phyloP scores from a whole-genome alignment of 2,888 invertebrate genomes.

The Agriotes lineatus region DNA sequence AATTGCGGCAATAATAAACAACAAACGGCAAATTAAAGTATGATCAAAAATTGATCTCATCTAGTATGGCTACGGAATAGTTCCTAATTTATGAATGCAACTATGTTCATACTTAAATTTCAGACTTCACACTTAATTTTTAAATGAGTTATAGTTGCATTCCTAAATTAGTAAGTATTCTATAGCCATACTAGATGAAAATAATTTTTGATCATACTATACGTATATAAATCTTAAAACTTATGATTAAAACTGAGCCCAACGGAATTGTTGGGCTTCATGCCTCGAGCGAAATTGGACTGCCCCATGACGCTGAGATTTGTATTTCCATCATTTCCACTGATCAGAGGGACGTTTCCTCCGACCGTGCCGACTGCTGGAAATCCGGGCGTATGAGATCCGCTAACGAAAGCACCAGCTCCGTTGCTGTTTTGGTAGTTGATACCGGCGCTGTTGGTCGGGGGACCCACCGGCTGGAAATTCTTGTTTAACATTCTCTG shows the following conservation, averaged over 20 bases:
- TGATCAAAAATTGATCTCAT: too few species aligned
- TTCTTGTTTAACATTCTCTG: slow-evolving; percentile 33
- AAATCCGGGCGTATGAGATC: slow-evolving; percentile 8
- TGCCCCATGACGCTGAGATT: slow-evolving; percentile 5
- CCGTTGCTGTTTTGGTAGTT: slow-evolving; percentile 19
- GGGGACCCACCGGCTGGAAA: slow-evolving; percentile 18
- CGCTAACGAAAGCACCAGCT: slow-evolving; percentile 18
- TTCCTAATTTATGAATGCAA: too few species aligned
- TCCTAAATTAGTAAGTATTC: too few species aligned
- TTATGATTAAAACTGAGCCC: background rate
- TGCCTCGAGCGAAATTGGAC: slow-evolving; percentile 7
- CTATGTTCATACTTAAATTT: too few species aligned
- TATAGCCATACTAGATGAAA: too few species aligned
- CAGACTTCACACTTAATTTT: too few species aligned
- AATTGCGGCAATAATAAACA: too few species aligned
- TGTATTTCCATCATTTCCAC: slow-evolving; percentile 10
- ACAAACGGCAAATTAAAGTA: too few species aligned
- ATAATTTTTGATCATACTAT: too few species aligned
- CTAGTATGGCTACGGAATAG: too few species aligned
- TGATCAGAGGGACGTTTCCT: slow-evolving; percentile 13
- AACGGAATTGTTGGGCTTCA: slow-evolving; percentile 14
- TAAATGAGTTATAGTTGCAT: too few species aligned
- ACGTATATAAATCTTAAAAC: too few species aligned
- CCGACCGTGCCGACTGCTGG: slow-evolving; percentile 25
- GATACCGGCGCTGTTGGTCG: slow-evolving; percentile 25